These are phyloP conservation scores for Drosophila fulvimacula DNA, from an alignment of 2,888 invertebrate genomes.

Conservation along the genomic window DNA sequence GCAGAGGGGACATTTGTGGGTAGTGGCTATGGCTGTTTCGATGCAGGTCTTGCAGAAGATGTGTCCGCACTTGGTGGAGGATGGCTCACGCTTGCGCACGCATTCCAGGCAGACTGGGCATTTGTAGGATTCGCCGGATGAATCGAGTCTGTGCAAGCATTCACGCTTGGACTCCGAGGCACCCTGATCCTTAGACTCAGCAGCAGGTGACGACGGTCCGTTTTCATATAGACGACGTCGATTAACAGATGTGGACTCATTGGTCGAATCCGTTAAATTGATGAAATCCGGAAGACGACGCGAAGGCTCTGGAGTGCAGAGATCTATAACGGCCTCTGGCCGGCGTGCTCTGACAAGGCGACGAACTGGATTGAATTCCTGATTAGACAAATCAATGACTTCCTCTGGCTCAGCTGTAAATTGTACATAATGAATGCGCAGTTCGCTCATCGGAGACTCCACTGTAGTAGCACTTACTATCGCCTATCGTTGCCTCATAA, in stretches of 20 bases:
- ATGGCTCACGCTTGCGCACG: slow-evolving; percentile 57
- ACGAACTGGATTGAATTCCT: neutral
- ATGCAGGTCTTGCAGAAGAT: slow-evolving; percentile 74
- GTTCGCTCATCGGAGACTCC: neutral
- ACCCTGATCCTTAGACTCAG: neutral
- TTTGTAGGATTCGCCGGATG: slow-evolving; percentile 41
- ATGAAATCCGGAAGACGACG: neutral
- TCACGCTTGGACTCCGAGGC: neutral
- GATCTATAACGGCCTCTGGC: slow-evolving; percentile 48
- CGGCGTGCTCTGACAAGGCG: neutral
- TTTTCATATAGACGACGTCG: neutral
- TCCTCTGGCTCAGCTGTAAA: slow-evolving; percentile 14
- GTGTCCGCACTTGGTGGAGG: slow-evolving; percentile 76
- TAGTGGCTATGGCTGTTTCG: slow-evolving; percentile 35
- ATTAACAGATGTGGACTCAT: neutral
- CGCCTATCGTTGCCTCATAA: neutral
- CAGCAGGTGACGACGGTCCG: neutral
- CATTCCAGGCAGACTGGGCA: slow-evolving; percentile 78
- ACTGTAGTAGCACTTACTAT: slow-evolving; percentile 24
- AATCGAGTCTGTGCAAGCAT: accelerated
- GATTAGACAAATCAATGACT: slow-evolving; percentile 27
- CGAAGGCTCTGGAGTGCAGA: slow-evolving; percentile 31
- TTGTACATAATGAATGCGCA: neutral
- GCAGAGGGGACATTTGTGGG: slow-evolving; percentile 76
- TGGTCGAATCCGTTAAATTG: slow-evolving; percentile 8